These are phyloP conservation scores for Drosophila truncata DNA, from an alignment of 1,140 invertebrate genomes.

Conservation along the genomic window DNA sequence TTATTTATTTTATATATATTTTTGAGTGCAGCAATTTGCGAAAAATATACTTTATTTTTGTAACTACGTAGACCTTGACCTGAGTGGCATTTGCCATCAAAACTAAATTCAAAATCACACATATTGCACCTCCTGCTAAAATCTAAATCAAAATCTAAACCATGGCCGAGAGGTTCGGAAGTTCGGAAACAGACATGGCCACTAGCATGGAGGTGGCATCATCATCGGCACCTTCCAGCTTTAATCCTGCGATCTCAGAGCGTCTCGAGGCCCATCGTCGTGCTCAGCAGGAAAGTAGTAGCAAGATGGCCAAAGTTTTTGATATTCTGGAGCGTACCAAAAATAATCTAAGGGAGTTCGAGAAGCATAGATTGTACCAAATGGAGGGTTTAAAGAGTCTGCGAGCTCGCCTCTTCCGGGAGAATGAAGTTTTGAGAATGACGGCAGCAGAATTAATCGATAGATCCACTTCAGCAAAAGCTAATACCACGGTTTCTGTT, in stretches of 20 bases:
- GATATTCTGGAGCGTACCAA: slow-evolving; percentile 44
- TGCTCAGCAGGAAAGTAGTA: not conserved
- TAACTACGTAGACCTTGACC: not conserved
- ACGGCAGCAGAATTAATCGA: not conserved
- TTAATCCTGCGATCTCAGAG: slow-evolving; percentile 5
- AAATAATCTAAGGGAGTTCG: slow-evolving; percentile 38
- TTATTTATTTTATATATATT: slow-evolving; percentile 18
- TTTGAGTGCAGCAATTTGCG: not conserved
- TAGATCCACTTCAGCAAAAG: not conserved
- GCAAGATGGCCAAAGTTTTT: slow-evolving; percentile 26
- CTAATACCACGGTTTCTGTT: no score
- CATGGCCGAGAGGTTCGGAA: slow-evolving; percentile 1
- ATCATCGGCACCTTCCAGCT: not conserved
- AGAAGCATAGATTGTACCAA: slow-evolving; percentile 23
- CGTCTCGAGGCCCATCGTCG: not conserved
- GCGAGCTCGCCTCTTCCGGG: slow-evolving; percentile 14
- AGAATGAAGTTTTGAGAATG: slow-evolving; percentile 22
- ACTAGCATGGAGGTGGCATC: not conserved
- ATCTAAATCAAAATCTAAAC: not conserved
- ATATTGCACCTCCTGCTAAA: not conserved
- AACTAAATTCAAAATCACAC: not conserved
- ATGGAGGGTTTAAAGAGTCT: slow-evolving; percentile 41
- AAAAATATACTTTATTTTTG: not conserved
- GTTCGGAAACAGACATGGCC: not conserved
- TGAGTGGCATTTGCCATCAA: not conserved